Conservation (phyloP, 1,140 invertebrate species). For the Stenopsyche tienmushanensis region DNA sequence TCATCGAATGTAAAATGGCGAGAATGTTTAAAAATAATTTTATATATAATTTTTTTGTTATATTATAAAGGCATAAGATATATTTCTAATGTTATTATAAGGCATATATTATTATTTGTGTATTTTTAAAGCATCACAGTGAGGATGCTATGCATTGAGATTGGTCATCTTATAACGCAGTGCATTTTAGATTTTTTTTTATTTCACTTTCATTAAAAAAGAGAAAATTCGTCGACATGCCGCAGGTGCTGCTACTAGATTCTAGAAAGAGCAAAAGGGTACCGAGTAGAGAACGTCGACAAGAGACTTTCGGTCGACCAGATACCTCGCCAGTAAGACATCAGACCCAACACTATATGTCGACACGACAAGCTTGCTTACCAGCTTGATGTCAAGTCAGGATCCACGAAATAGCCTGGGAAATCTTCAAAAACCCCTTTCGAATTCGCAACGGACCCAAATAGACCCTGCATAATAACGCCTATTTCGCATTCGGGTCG, state of each 20-base stretch:
- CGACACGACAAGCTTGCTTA: constrained; percentile 21
- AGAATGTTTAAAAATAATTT: too few relatives aligned
- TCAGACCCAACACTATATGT: constrained; percentile 18
- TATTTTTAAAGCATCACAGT: too few relatives aligned
- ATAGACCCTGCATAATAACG: too few relatives aligned
- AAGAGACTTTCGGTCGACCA: constrained; percentile 22
- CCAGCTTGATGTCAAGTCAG: constrained; percentile 12
- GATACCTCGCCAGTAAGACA: constrained; percentile 37
- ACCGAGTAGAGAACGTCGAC: constrained; percentile 23
- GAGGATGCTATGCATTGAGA: too few relatives aligned
- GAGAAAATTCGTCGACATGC: constrained; percentile 27
- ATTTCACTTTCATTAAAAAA: constrained; percentile 30
- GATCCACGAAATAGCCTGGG: constrained; percentile 2
- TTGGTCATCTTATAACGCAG: too few relatives aligned
- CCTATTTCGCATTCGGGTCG: too few relatives aligned
- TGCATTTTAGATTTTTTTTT: constrained; percentile 11
- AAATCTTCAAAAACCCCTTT: too few relatives aligned
- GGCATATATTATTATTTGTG: too few relatives aligned
- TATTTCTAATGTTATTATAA: not conserved
- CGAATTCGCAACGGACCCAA: too few relatives aligned
- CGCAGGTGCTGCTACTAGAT: constrained; percentile 41
- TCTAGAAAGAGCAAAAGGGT: constrained; percentile 40
- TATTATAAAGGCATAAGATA: too few relatives aligned
- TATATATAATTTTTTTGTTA: too few relatives aligned
- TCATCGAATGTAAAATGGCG: too few relatives aligned